Evolutionary conservation across 2,888 invertebrate species (phyloP).

Genomic region (Drosophila multiciliata): DNA sequence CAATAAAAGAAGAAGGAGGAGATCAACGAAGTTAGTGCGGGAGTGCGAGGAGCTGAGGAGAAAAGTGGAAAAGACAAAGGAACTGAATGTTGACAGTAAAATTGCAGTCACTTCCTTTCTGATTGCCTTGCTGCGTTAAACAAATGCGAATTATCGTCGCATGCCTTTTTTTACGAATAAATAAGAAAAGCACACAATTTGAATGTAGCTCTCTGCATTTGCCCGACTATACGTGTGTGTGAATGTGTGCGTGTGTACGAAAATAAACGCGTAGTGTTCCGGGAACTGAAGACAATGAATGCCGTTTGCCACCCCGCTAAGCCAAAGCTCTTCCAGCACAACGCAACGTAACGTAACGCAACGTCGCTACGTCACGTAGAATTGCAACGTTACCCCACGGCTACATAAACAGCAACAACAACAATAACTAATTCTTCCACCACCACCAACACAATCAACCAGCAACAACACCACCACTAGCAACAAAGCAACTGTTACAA

Average conservation of each 20-base stretch:
- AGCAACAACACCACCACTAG: constrained; percentile 38
- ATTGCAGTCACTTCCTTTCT: constrained; percentile 28
- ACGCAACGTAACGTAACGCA: constrained; percentile 13
- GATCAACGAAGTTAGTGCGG: constrained; percentile 44
- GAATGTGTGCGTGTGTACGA: constrained; percentile 51
- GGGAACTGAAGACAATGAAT: constrained; percentile 44
- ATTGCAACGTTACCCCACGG: constrained; percentile 64
- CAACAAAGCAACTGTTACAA: constrained; percentile 64
- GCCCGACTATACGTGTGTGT: constrained; percentile 8
- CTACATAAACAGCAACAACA: constrained; percentile 36
- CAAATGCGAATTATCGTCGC: constrained; percentile 12
- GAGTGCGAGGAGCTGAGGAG: constrained; percentile 47
- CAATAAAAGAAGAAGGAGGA: constrained; percentile 23
- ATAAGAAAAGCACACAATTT: constrained; percentile 13
- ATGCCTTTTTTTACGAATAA: constrained; percentile 37
- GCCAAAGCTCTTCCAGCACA: constrained; percentile 48
- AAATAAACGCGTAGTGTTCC: constrained; percentile 63
- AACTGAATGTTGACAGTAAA: constrained; percentile 37
- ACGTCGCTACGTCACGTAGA: constrained; percentile 35
- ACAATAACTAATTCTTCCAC: constrained; percentile 56
- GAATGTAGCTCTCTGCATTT: constrained; percentile 27
- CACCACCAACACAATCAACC: constrained; percentile 37
- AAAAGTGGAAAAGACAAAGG: constrained; percentile 53
- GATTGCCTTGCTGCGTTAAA: constrained; percentile 22
- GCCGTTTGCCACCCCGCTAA: constrained; percentile 51